phyloP scores from a whole-genome alignment of 2,113 vertebrate species.

The Antechinus flavipes region DNA sequence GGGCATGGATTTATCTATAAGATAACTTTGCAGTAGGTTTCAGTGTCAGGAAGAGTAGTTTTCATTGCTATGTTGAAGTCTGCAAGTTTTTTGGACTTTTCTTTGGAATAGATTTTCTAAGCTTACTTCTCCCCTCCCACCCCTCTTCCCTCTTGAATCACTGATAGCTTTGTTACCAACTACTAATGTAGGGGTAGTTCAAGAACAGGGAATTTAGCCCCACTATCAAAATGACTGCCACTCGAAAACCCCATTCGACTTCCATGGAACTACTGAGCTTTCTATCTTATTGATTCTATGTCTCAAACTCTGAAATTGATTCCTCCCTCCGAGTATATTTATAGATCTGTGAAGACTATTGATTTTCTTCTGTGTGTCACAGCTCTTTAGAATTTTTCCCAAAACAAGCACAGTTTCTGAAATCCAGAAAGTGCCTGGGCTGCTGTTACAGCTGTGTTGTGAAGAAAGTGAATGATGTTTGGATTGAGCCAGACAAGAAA shows the following conservation, averaged over 20 bases:
- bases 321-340: conserved; percentile 69
- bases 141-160: background rate
- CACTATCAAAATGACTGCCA: background rate
- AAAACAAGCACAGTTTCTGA: conserved; percentile 26
- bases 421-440: background rate
- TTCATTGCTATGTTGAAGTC: background rate
- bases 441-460: background rate
- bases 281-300: background rate
- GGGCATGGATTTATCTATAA: background rate
- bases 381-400: conserved; percentile 37
- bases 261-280: background rate
- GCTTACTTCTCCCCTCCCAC: background rate
- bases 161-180: background rate
- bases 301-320: conserved; percentile 73
- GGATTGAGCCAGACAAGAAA: background rate
- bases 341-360: conserved; percentile 64
- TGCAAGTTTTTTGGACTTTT: background rate
- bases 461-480: background rate
- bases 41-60: background rate
- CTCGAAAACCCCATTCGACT: background rate
- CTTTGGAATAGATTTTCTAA: background rate
- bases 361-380: conserved; percentile 56
- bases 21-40: background rate
- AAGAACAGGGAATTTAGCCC: background rate
- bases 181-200: background rate